Base-by-base conservation (phyloP, 1,140 invertebrate species). In the Drosophila dunni region DNA sequence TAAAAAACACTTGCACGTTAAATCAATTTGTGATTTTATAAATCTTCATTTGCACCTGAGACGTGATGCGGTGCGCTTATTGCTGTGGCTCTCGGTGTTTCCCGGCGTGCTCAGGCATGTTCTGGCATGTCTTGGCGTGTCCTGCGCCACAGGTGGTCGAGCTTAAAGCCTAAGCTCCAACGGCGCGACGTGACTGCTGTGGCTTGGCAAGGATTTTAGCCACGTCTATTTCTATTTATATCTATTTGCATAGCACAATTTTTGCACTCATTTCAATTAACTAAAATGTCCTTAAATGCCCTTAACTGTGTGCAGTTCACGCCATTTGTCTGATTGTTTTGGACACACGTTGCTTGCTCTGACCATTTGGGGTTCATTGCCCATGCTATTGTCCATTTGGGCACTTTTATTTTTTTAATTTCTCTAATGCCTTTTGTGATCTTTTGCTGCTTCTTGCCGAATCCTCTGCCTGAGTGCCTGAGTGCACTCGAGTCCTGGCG, bases 21-120 rank as follows among this genome's bases (percentile, higher is more conserved):
- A 78, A 86, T 89, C 84, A 89, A 89, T 89, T 89, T 89, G 84
- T 76, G 66, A 83, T 89, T 86, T 86, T 88, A 86, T 86, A 86
- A 88, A 86, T 86, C 83, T 86, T 86, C 83, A 86, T 86, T 86
- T 86, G 84, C 84, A 86, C 83, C 83, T 86, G 83, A 68, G 76
- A 86, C 83, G 83, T 86, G 81, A 62, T 46, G 36, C 36, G 17
- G 53, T 34, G 34, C 0, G 4, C 4, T 17, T 10, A 24, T 50
- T 50, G 46, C 13, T 40, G 38, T 11, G 38, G 42, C 13, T 9
- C 8, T 13, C 20, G 46, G 1, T 15, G 40, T 20, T 8, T 58
- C 63, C 71, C 34, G 66, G n/a, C 36, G 66, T 15, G 46, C 38
- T 24, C 24, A 24, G 45, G 45, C 20, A 3, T 48, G 17, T 10